Evolutionary conservation across 2,797 vertebrate species (phyloP).

Genomic region (Mormyrops attenuatus): DNA sequence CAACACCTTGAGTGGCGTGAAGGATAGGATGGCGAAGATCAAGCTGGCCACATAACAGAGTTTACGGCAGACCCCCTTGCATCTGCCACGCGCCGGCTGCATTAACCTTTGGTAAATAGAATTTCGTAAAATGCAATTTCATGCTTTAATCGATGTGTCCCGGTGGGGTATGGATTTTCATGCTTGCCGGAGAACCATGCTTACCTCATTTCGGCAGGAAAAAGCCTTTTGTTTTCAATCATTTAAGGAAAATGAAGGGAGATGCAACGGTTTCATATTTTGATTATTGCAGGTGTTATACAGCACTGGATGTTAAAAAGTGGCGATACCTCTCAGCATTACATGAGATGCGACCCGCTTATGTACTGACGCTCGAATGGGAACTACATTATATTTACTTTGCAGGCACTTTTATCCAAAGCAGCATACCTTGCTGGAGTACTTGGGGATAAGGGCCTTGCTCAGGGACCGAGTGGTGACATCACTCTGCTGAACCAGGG

Average conservation of each 20-base stretch:
- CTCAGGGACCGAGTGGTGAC: background rate
- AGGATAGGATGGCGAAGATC: background rate
- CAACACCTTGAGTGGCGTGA: background rate
- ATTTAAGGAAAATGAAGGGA: background rate
- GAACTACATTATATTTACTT: background rate
- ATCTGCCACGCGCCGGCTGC: conserved; percentile 27
- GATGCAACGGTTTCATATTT: background rate
- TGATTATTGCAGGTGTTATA: background rate
- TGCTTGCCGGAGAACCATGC: background rate
- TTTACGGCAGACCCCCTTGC: conserved; percentile 20
- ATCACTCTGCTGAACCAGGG: background rate
- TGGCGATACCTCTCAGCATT: background rate
- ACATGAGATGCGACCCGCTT: background rate
- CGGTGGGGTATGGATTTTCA: background rate
- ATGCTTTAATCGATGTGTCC: conserved; percentile 12
- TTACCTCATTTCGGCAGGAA: background rate
- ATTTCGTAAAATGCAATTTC: conserved; percentile 23
- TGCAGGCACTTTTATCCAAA: background rate
- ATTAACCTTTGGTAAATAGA: conserved; percentile 34
- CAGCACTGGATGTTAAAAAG: background rate
- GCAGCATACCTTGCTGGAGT: background rate
- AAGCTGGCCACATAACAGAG: background rate
- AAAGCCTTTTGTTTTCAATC: background rate
- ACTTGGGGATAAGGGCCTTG: background rate
- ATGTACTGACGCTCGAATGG: background rate